A percentile compares a stretch with the other conserved stretches of the same genome.
These are phyloP conservation scores for Acheta domesticus DNA, from an alignment of 2,888 invertebrate species.

Conservation along the genomic window DNA sequence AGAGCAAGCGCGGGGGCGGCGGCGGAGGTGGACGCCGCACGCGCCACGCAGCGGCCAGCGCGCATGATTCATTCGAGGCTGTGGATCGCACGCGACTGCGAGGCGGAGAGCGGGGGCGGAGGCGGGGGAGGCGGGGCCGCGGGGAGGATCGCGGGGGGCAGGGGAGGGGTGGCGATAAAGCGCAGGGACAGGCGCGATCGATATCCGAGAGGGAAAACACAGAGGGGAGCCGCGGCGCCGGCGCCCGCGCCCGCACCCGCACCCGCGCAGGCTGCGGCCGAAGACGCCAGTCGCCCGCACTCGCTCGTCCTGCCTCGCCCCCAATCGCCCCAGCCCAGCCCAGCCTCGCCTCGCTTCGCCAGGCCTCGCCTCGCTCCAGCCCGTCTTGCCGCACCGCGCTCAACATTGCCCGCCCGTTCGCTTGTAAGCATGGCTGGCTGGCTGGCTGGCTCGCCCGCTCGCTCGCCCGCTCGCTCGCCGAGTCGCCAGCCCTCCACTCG, in stretches of 20 bases:
- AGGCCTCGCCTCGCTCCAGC: no score
- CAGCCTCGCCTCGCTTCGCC: no score
- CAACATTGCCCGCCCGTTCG: no score
- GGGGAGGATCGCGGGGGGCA: not conserved
- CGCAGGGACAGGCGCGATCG: not conserved
- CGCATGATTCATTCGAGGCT: not conserved
- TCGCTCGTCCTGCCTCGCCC: not conserved
- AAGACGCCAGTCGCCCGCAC: not conserved
- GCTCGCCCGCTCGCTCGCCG: no score
- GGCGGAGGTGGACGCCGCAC: not conserved
- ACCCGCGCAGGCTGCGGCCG: not conserved
- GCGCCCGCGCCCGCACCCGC: not conserved
- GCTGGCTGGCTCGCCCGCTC: no score
- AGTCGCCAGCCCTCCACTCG: no score
- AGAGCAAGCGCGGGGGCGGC: no score
- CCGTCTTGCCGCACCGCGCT: no score
- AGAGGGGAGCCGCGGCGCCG: not conserved
- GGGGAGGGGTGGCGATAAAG: not conserved
- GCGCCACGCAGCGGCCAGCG: not conserved
- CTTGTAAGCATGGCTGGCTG: no score
- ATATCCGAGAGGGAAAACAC: constrained; percentile 9
- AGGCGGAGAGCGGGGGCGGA: not conserved
- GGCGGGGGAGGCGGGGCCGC: not conserved
- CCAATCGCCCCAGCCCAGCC: no score
- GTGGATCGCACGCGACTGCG: not conserved